Evolutionary conservation across 2,888 invertebrate genomes (phyloP).

Genomic region (Luperina nickerlii): DNA sequence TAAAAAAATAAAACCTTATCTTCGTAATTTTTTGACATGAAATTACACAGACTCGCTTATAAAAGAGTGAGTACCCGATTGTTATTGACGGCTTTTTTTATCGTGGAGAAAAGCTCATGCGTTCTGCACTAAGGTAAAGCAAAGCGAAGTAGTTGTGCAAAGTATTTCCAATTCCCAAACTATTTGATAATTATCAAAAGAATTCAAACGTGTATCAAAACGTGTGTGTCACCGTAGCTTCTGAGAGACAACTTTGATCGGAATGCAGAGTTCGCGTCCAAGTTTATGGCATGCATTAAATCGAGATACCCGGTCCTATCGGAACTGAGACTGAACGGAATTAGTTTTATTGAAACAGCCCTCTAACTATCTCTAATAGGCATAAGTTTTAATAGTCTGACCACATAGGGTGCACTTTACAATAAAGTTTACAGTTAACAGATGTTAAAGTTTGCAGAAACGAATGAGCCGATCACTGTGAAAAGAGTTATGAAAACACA

Average conservation of each 20-base stretch:
- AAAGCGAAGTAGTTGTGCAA: background rate
- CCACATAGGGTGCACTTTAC: background rate
- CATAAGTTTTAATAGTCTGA: constrained; percentile 13
- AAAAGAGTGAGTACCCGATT: background rate
- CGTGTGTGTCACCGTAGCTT: constrained; percentile 55
- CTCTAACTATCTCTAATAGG: constrained; percentile 22
- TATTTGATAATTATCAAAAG: constrained; percentile 27
- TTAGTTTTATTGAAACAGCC: constrained; percentile 42
- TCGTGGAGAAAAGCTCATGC: too few species aligned
- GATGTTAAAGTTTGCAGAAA: background rate
- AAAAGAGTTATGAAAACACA: background rate
- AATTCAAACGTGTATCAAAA: constrained; percentile 56
- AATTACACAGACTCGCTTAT: background rate
- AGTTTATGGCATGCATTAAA: constrained; percentile 62
- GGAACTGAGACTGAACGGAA: constrained; percentile 40
- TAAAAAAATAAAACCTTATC: background rate
- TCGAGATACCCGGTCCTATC: constrained; percentile 55
- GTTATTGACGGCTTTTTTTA: background rate
- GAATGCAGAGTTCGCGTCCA: constrained; percentile 65
- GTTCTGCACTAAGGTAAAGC: background rate
- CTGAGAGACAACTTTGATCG: constrained; percentile 64
- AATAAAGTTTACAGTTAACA: background rate
- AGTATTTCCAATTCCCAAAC: constrained; percentile 7
- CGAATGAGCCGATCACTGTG: background rate
- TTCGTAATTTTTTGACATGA: background rate